Percentiles rank a stretch among this genome's conserved stretches.
Conservation (phyloP, 2,113 vertebrate genomes). For the Heliornis fulica region DNA sequence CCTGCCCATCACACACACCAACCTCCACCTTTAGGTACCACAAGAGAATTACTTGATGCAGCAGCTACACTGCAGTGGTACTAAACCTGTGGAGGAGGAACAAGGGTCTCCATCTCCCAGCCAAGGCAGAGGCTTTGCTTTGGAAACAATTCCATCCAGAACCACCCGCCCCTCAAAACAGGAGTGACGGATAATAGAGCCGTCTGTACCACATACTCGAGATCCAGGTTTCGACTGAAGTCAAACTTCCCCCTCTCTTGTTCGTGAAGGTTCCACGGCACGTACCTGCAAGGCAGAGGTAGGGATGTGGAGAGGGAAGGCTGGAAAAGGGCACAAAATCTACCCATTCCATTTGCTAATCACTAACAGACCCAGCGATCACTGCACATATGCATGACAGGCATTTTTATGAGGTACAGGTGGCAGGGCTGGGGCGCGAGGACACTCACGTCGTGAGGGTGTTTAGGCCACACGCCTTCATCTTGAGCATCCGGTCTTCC, state of each 20-base stretch:
- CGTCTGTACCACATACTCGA: constrained; percentile 78
- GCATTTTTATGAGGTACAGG: not conserved
- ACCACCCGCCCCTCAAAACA: not conserved
- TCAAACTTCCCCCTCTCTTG: constrained; percentile 82
- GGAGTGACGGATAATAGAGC: not conserved
- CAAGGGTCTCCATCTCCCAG: not conserved
- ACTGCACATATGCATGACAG: no score
- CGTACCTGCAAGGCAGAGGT: constrained; percentile 71
- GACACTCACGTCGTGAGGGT: constrained; percentile 88
- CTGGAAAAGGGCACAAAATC: not conserved
- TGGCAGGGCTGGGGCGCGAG: not conserved
- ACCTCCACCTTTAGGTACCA: not conserved
- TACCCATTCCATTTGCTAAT: not conserved
- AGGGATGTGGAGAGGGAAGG: not conserved
- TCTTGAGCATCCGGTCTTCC: constrained; percentile 89
- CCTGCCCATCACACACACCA: not conserved
- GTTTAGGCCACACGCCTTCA: constrained; percentile 93
- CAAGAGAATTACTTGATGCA: not conserved
- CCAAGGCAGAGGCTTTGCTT: not conserved
- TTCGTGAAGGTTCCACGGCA: constrained; percentile 93
- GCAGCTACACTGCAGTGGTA: not conserved
- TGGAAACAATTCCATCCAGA: no score
- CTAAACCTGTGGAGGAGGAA: not conserved
- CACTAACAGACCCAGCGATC: not conserved
- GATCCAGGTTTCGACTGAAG: constrained; percentile 86